Evolutionary conservation across 2,888 invertebrate genomes (phyloP), one percentile per base, ranked within the genome.

Genomic region (Epinotia nisella): DNA sequence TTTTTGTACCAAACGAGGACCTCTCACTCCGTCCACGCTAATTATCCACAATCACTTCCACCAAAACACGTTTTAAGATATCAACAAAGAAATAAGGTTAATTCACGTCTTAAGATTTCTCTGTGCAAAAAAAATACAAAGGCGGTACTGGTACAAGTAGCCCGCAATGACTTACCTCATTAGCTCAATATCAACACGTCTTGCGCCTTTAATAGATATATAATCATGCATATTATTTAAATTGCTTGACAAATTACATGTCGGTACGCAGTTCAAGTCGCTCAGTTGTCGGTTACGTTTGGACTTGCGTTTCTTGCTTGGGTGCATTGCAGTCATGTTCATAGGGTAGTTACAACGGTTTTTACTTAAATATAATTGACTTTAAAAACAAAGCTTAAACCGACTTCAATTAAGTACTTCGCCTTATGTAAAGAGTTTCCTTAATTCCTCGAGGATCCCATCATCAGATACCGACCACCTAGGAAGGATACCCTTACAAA

Each of bases 201-300:
- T 86, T 88, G 86, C 86, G 82, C 83, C 88, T 90, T 90, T 92
- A 92, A 92, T 92, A 91, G 91, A 92, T 91, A 91, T 90, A 89
- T 92, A 91, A 92, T 92, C 87, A 92, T 90, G 89, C 87, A 88
- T 89, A 93, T 92, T 93, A 93, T 92, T 92, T 89, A 93, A 93
- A 92, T 93, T 92, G 91, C 90, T 81, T 88, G 92, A 91, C 92
- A 92, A 92, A 92, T 92, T 92, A 90, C 85, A 92, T 77, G 87
- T 88, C 88, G 85, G 90, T 88, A 89, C 87, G 85, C 88, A 87
- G 89, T 86, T 87, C 84, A 86, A 89, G 85, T 83, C 87, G 88
- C 85, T 89, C 89, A 87, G 87, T 87, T 88, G 91, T 91, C 89
- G 87, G 88, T 87, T 89, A 86, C 83, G 87, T 92, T 91, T 88